Conservation (phyloP, 2,113 vertebrate genomes). For the Nycticorax nycticorax region DNA sequence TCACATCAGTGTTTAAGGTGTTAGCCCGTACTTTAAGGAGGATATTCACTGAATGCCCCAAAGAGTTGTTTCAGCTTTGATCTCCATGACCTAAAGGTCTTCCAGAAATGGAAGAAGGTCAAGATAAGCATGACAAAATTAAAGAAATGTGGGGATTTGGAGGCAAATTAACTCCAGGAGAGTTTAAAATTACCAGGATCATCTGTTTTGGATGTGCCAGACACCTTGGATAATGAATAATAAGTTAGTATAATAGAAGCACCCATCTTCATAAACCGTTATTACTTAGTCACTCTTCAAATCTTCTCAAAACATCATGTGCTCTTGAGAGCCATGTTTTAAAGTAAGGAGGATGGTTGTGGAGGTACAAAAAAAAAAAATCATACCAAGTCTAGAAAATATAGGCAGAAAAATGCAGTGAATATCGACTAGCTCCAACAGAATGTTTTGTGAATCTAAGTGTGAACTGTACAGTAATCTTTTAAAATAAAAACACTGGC, state of each 20-base stretch:
- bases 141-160: neutral
- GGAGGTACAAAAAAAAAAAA: neutral
- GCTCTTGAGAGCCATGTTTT: neutral
- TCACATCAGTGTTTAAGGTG: neutral
- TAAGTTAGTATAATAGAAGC: neutral
- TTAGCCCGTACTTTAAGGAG: neutral
- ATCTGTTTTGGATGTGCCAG: neutral
- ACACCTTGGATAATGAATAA: neutral
- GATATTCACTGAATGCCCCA: neutral
- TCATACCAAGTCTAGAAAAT: neutral
- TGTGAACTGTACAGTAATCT: neutral
- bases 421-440: neutral
- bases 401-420: neutral
- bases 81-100: neutral
- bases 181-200: neutral
- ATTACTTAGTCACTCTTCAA: neutral
- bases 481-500: conserved; percentile 17
- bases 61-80: neutral
- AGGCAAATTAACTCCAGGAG: neutral
- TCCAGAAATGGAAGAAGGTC: neutral
- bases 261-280: neutral
- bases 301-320: neutral
- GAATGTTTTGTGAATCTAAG: neutral
- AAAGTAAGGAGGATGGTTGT: neutral
- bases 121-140: neutral